Base-by-base conservation (phyloP, 2,888 invertebrate species). In the Gryllus longicercus region DNA sequence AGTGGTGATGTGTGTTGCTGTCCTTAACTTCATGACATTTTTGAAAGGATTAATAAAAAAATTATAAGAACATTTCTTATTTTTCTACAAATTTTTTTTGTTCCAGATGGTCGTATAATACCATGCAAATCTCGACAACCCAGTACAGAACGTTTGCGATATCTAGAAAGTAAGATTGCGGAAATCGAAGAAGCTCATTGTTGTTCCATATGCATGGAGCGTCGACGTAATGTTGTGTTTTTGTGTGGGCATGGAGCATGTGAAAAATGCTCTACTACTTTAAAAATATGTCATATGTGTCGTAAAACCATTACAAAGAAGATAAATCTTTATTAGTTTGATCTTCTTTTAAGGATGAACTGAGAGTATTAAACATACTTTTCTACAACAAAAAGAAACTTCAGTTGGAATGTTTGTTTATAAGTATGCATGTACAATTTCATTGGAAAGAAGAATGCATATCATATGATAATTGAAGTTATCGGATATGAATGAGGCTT, bases 241-340 rank as follows among this genome's bases (percentile, higher is more conserved):
- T 88, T 95, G n/a, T 96, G 96, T 85, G 96, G 96, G 2, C 96
- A 96, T 85, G 93, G 93, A 38, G 93, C 95, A 18, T 96, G 96
- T 86, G 92, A 93, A 79, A 91, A 91, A 83, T 96, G 96, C 86
- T 93, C 95, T 0, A 92, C 93, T 82, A 93, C 95, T 0, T 88
- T 96, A 63, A 92, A 92, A 85, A 93, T 92, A 25, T 96, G 96
- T 87, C 96, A 96, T 88, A 96, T 96, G 95, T 94, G 94, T 87
- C 90, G 94, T 76, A 92, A 93, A 86, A 90, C 92, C 18, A 94
- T 94, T 84, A 91, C 92, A 79, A 92, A 92, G 86, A 93, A 93
- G 86, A 94, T 94, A 83, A 90, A 90, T 85, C 86, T 92, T 75
- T 92, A 90, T 83, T 89, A 82, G 80, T 63, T 63, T 18, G 63